Evolutionary conservation across 1,140 invertebrate species (phyloP), one percentile per base, ranked within the genome.

Genomic region (Charaxes varanes): DNA sequence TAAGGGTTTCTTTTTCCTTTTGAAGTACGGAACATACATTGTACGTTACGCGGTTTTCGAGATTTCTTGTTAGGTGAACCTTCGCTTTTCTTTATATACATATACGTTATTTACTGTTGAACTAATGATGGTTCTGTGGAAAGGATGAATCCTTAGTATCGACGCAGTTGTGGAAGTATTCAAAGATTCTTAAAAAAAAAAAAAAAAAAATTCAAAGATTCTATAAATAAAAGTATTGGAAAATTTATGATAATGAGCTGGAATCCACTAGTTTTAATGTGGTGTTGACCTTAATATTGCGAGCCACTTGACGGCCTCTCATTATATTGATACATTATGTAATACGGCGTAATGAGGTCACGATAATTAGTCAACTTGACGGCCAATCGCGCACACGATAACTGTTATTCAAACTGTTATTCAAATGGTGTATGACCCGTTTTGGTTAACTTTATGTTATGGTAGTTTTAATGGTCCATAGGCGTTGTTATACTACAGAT

Each of bases 251-350:
- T 26, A 26, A 31, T 17, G 18, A 31, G 28, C 28, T 31, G n/a
- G 18, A 31, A 16, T 14, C 15, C 10, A 31, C 15, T 10, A 8
- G 18, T 31, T 31, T 17, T 31, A 31, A 31, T 31, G 18, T 31
- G n/a, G 2, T 10, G 15, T 31, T 31, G 28, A 31, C 28, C 28
- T 16, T 31, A 31, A 31, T 31, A 31, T 10, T 4, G 28, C 2
- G 7, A 31, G 6, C 15, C 8, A 31, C 26, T 28, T 8, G 15
- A 31, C 14, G 28, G 14, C n/a, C 15, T 10, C 28, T 31, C 28
- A 31, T 31, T 40, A 22, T 30, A 40, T 40, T 40, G 17, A 30
- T 32, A 41, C 23, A 34, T 42, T 34, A 42, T 21, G 31, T 34
- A 42, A 42, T 12, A 28, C 15, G 10, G 28, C 13, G 40, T 42